Evolutionary conservation across 2,113 vertebrate genomes (phyloP).

Genomic region (Columba janthina): DNA sequence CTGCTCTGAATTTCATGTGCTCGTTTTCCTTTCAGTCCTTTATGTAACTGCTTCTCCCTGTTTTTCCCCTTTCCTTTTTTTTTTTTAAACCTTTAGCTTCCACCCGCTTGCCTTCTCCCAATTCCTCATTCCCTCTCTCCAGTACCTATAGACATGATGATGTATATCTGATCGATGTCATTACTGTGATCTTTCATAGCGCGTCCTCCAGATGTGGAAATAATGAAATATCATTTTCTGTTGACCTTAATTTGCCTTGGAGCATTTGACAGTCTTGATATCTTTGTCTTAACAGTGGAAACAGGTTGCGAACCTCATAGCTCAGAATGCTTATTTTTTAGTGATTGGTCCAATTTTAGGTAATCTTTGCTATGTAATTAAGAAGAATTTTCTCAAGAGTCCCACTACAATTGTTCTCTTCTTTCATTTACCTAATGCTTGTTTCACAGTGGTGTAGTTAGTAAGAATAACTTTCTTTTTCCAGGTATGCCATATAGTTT

Average conservation of each 20-base stretch:
- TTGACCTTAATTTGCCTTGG: background rate
- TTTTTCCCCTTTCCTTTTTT: background rate
- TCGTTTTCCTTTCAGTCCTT: background rate
- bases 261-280: background rate
- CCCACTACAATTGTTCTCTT: background rate
- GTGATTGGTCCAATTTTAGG: background rate
- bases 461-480: background rate
- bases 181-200: background rate
- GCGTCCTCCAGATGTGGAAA: background rate
- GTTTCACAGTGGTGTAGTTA: background rate
- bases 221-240: background rate
- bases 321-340: background rate
- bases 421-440: background rate
- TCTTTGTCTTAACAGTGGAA: background rate
- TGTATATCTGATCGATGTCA: background rate
- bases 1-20: background rate
- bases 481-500: slow-evolving; percentile 97
- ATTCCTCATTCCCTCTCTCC: background rate
- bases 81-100: background rate
- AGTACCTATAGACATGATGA: background rate
- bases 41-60: background rate
- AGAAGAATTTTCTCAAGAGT: background rate
- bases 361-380: background rate
- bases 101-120: background rate
- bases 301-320: background rate